Evolutionary conservation across 2,113 vertebrate species (phyloP), one percentile per base, ranked within the genome.

Genomic region (Caranx melampygus): DNA sequence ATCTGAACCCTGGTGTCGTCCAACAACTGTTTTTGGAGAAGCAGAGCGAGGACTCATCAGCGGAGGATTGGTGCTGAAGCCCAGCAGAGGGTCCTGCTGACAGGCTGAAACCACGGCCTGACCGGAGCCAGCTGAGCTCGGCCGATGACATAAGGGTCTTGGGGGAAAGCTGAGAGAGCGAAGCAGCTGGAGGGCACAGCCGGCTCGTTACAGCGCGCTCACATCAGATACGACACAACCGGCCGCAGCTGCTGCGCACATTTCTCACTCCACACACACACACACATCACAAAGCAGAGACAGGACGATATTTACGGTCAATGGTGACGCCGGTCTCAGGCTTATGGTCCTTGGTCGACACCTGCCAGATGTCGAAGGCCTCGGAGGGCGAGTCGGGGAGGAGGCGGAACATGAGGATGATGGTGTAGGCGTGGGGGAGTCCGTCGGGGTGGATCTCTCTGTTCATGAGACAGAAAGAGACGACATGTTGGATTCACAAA

Each of bases 331-430:
- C 98, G 42, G 96, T 95, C 95, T 99, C 96, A 0, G 98, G 97
- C 77, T 96, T 97, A 90, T 97, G 95, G 87, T 97, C 96, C 82
- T 95, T 95, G 93, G 92, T 96, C 14, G 97, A 97, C 79, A 99
- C 95, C 94, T 99, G 98, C 98, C 98, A 99, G 86, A 99, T 93
- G 88, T 98, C 97, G 83, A 99, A 99, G 80, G 97, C 95, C 34
- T 98, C 95, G 0, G 6, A 93, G 26, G 97, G 96, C 0, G 96
- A 94, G 88, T 98, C 97, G 0, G 98, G 96, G 45, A 99, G 95
- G 49, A 99, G 94, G 37, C 97, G 96, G 94, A 99, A 95, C 84
- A 97, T 90, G 82, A 99, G 51, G 88, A 99, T 98, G 91, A 99
- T 95, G 9, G 98, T 99, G 92, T 96, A 99, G 0, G 97, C 90